Evolutionary conservation across 2,113 vertebrate genomes (phyloP).

Genomic region (Thunnus thynnus): DNA sequence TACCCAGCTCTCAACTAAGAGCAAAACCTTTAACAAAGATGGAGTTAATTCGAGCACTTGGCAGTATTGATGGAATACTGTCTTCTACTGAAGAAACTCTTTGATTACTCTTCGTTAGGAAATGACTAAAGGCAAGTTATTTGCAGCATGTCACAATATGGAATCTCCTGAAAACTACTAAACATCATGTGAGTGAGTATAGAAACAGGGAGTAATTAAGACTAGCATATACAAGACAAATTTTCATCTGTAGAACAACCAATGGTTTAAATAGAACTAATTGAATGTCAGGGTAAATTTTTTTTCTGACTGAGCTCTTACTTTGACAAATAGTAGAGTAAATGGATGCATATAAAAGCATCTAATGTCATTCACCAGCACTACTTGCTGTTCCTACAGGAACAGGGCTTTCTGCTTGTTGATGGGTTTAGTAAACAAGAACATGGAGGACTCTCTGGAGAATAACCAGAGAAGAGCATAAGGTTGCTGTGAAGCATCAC

Average conservation of each 20-base stretch:
- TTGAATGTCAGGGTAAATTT: background rate
- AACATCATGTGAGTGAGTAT: background rate
- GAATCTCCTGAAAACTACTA: background rate
- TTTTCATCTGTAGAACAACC: background rate
- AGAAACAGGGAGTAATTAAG: background rate
- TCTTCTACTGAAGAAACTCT: background rate
- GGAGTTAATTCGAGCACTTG: too few species aligned
- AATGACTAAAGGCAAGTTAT: background rate
- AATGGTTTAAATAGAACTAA: background rate
- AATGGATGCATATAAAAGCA: background rate
- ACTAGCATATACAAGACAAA: background rate
- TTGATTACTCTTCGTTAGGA: background rate
- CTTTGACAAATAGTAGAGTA: background rate
- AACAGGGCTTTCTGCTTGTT: background rate
- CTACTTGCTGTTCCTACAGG: background rate
- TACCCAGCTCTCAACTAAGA: background rate
- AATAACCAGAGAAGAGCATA: slow-evolving; percentile 1
- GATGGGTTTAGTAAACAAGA: slow-evolving; percentile 12
- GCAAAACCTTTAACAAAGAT: background rate
- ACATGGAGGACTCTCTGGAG: slow-evolving; percentile 7
- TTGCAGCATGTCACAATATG: background rate
- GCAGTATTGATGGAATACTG: background rate
- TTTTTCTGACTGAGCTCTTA: background rate
- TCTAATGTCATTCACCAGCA: background rate
- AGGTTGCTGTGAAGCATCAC: background rate